These are phyloP conservation scores for Podargus strigoides DNA, from an alignment of 2,797 vertebrate species.

Conservation along the genomic window DNA sequence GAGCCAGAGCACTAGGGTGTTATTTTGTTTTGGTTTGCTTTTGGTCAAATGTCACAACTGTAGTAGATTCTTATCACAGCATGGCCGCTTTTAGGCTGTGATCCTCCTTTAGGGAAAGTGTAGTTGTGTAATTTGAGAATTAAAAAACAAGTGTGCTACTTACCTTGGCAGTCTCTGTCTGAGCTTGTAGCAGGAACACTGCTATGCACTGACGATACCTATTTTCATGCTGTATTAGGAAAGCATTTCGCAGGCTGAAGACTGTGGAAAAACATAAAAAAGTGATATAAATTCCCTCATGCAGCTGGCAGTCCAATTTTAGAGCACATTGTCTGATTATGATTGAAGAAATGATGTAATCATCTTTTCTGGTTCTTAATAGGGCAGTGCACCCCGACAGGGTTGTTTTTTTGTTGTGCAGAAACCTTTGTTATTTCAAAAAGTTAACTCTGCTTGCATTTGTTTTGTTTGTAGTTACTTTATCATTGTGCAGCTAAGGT, in stretches of 20 bases:
- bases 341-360: background rate
- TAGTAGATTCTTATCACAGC: background rate
- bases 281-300: background rate
- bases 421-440: background rate
- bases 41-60: background rate
- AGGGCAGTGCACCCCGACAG: background rate
- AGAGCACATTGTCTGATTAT: background rate
- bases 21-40: background rate
- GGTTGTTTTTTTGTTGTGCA: background rate
- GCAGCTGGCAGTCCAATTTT: background rate
- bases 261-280: conserved; percentile 66
- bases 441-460: background rate
- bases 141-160: background rate
- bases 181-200: conserved; percentile 86
- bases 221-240: conserved; percentile 90
- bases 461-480: background rate
- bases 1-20: background rate
- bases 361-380: background rate
- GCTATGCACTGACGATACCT: conserved; percentile 86
- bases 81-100: background rate
- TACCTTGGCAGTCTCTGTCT: conserved; percentile 83
- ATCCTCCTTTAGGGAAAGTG: background rate
- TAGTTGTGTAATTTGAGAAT: background rate
- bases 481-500: background rate
- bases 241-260: conserved; percentile 82